Conservation (phyloP, 2,113 vertebrate species). For the Hassar affinis region DNA sequence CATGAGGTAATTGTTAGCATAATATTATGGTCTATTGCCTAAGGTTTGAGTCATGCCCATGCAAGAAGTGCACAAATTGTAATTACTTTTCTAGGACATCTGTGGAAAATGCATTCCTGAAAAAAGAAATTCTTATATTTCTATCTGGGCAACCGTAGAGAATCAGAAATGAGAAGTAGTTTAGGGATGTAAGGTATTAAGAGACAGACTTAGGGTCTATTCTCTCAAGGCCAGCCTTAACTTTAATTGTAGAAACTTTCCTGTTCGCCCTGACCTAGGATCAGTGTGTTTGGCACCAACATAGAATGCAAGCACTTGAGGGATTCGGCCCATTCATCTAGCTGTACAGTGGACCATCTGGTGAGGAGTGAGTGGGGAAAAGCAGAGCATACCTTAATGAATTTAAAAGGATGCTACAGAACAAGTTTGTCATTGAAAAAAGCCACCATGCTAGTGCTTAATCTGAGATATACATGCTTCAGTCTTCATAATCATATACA, state of each 20-base stretch:
- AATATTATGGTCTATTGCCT: slow-evolving; percentile 11
- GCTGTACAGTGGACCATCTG: slow-evolving; percentile 48
- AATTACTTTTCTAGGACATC: slow-evolving; percentile 10
- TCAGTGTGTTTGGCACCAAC: slow-evolving; percentile 39
- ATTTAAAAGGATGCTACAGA: slow-evolving; percentile 27
- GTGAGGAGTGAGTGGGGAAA: slow-evolving; percentile 10
- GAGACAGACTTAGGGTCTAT: slow-evolving; percentile 14
- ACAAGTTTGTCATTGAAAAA: slow-evolving; percentile 19
- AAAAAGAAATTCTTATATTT: background rate
- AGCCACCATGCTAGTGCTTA: background rate
- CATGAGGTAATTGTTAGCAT: slow-evolving; percentile 3
- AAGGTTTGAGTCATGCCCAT: slow-evolving; percentile 19
- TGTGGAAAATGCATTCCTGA: background rate
- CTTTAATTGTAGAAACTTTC: slow-evolving; percentile 40
- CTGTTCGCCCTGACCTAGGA: slow-evolving; percentile 39
- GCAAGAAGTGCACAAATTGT: background rate
- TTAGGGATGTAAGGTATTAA: background rate
- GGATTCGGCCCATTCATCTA: slow-evolving; percentile 36
- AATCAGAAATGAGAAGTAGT: background rate
- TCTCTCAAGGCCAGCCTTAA: slow-evolving; percentile 23
- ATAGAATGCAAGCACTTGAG: slow-evolving; percentile 19
- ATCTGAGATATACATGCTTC: background rate
- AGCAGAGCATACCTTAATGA: slow-evolving; percentile 16
- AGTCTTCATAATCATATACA: background rate
- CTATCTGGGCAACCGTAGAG: slow-evolving; percentile 4